phyloP scores from a whole-genome alignment of 2,113 vertebrate species.

The human region DNA sequence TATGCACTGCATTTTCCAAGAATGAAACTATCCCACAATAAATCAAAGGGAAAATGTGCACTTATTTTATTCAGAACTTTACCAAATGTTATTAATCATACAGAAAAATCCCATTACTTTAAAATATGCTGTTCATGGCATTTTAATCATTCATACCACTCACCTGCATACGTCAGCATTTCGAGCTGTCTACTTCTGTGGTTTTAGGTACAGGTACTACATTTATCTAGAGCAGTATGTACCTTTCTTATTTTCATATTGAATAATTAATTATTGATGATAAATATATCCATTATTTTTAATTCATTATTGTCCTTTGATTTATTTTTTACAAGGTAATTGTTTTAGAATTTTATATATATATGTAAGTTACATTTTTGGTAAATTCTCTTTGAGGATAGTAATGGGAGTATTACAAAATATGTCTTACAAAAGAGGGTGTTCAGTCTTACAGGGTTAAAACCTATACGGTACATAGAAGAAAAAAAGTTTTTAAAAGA shows the following conservation, averaged over 20 bases:
- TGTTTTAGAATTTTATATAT: slow-evolving; percentile 6
- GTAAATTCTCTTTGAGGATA: not conserved
- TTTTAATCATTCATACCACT: not conserved
- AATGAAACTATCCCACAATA: not conserved
- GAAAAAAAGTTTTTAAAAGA: not conserved
- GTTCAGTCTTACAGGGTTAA: not conserved
- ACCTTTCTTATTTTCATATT: not conserved
- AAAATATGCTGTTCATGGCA: not conserved
- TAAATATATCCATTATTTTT: not conserved
- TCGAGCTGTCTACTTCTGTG: not conserved
- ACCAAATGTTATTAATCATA: not conserved
- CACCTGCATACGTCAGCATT: not conserved
- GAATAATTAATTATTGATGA: not conserved
- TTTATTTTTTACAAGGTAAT: not conserved
- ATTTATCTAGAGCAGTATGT: not conserved
- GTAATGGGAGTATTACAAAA: not conserved
- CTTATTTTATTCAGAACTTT: not conserved
- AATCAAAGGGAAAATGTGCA: not conserved
- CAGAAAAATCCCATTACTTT: not conserved
- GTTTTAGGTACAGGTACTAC: not conserved
- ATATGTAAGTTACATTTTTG: not conserved
- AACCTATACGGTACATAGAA: not conserved
- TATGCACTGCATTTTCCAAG: not conserved
- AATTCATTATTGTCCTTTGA: not conserved
- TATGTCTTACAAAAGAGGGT: not conserved